Conservation (phyloP, 2,797 vertebrate genomes). For the Poecilia velifera region DNA sequence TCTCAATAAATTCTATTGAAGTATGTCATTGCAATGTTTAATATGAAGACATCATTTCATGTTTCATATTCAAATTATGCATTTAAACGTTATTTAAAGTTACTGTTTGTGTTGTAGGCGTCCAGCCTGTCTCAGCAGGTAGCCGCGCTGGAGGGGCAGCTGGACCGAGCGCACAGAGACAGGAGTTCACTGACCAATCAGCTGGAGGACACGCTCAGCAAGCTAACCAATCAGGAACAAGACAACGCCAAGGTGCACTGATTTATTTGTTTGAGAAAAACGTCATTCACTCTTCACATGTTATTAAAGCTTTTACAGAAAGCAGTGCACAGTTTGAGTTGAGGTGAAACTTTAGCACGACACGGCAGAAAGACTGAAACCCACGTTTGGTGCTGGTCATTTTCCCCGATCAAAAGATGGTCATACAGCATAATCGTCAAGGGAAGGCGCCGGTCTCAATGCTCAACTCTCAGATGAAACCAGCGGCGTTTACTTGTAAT, state of each 20-base stretch:
- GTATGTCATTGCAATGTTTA: neutral
- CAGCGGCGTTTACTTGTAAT: constrained; percentile 28
- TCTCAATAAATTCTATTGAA: neutral
- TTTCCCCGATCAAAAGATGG: neutral
- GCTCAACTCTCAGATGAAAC: neutral
- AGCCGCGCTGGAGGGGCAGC: constrained; percentile 82
- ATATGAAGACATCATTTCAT: too few relatives aligned
- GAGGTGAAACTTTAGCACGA: neutral
- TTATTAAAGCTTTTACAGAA: neutral
- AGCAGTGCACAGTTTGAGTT: neutral
- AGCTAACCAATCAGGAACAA: constrained; percentile 81
- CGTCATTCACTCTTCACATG: neutral
- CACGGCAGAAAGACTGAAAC: neutral
- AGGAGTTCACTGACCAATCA: constrained; percentile 83
- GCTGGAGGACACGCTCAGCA: constrained; percentile 84
- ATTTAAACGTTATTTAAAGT: neutral
- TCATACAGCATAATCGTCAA: neutral
- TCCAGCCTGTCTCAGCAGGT: constrained; percentile 83
- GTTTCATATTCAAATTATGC: too few relatives aligned
- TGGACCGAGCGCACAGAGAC: constrained; percentile 85
- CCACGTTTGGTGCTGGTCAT: neutral
- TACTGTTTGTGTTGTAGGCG: constrained; percentile 74
- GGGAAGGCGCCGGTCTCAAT: neutral
- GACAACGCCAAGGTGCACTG: constrained; percentile 84
- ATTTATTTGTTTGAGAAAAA: neutral